These are phyloP conservation scores for Platanista minor DNA, from an alignment of 2,113 vertebrate genomes.

Conservation along the genomic window DNA sequence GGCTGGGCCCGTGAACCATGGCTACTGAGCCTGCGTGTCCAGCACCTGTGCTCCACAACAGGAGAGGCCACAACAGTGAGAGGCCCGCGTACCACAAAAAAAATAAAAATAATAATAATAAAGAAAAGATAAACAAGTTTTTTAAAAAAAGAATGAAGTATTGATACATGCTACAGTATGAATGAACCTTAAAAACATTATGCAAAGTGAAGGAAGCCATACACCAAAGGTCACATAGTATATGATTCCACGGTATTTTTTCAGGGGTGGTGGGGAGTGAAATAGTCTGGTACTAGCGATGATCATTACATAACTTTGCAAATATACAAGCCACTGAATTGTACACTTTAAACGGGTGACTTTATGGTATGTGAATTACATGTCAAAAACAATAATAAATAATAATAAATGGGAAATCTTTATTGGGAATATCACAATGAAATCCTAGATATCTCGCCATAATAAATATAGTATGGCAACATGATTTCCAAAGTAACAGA, in stretches of 20 bases:
- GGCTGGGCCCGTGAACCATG: too few species aligned
- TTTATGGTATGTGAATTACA: slow-evolving; percentile 9
- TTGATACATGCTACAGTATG: background rate
- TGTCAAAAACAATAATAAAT: background rate
- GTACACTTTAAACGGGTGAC: background rate
- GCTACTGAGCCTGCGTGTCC: too few species aligned
- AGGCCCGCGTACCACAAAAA: too few species aligned
- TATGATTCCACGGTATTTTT: background rate
- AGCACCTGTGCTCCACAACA: too few species aligned
- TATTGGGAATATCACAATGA: slow-evolving; percentile 10
- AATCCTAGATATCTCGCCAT: background rate
- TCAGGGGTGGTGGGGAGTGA: background rate
- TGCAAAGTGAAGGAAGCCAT: background rate
- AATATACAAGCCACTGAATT: background rate
- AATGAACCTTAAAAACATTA: background rate
- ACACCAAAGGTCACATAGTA: background rate
- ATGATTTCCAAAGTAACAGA: background rate
- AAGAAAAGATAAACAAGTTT: too few species aligned
- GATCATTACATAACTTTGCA: background rate
- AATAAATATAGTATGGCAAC: background rate
- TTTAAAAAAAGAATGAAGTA: slow-evolving; percentile 9
- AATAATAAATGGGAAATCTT: background rate
- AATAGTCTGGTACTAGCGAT: background rate
- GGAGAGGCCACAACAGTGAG: too few species aligned
- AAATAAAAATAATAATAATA: too few species aligned